These are phyloP conservation scores for Chaunax sp. DNA, from an alignment of 2,797 vertebrate species.

Conservation along the genomic window DNA sequence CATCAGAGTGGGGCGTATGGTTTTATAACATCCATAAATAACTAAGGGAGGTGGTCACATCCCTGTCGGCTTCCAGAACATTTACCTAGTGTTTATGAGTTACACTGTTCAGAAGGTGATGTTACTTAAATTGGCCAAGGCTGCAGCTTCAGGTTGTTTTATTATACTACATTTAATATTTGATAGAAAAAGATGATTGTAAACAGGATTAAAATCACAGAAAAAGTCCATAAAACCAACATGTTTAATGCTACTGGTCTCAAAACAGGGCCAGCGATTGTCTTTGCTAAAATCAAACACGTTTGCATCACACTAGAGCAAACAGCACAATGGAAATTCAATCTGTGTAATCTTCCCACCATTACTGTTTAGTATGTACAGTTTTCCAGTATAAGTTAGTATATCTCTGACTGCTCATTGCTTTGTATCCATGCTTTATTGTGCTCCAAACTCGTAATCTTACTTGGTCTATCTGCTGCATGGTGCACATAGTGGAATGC, in stretches of 20 bases:
- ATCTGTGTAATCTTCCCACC: background rate
- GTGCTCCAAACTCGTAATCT: constrained; percentile 1
- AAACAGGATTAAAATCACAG: background rate
- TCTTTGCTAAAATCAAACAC: constrained; percentile 1
- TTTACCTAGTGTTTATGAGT: constrained; percentile 9
- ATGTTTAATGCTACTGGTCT: background rate
- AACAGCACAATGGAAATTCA: background rate
- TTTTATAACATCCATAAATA: constrained; percentile 37
- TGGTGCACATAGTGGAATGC: no score
- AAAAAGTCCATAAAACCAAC: background rate
- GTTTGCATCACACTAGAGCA: background rate
- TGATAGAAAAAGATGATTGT: background rate
- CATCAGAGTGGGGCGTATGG: constrained; percentile 7
- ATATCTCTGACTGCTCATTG: no score
- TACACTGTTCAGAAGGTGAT: background rate
- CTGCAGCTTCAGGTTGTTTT: background rate
- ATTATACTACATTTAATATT: no score
- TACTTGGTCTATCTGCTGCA: constrained; percentile 1
- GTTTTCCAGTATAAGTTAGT: background rate
- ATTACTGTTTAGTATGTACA: background rate
- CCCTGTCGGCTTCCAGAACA: background rate
- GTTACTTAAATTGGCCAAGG: constrained; percentile 6
- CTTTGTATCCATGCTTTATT: background rate
- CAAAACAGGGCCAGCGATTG: background rate
- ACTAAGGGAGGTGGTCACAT: background rate